Percentiles rank a stretch among this genome's conserved stretches.
Conservation (phyloP, 2,888 invertebrate species). For the Junonia oenone region DNA sequence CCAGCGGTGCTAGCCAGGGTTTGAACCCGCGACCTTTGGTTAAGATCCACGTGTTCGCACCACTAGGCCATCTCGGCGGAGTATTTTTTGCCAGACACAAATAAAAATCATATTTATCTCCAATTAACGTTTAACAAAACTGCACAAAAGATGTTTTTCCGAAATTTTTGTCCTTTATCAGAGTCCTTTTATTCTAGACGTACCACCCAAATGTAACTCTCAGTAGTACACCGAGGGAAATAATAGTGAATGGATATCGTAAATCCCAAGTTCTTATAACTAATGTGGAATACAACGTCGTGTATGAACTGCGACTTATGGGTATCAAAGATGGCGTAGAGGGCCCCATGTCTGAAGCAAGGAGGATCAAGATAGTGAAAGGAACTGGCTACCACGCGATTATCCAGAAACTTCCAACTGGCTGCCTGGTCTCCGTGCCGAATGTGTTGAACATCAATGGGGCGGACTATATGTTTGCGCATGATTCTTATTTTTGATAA, state of each 20-base stretch:
- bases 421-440: conserved; percentile 10
- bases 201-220: background rate
- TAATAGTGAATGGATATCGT: background rate
- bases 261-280: conserved; percentile 1
- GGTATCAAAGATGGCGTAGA: conserved; percentile 8
- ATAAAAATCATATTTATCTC: too few species aligned
- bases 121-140: too few species aligned
- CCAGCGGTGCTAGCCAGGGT: too few species aligned
- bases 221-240: background rate
- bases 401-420: conserved; percentile 7
- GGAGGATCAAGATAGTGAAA: conserved; percentile 16
- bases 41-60: too few species aligned
- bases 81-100: too few species aligned
- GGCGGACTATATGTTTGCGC: conserved; percentile 6
- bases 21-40: too few species aligned
- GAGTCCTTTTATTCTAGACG: background rate
- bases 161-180: too few species aligned
- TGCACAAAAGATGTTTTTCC: too few species aligned
- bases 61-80: too few species aligned
- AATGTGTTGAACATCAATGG: background rate
- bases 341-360: conserved; percentile 11
- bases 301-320: conserved; percentile 19
- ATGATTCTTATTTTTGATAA: conserved; percentile 16
- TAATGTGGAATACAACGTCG: conserved; percentile 13
- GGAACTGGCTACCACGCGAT: conserved; percentile 6